These are phyloP conservation scores for Teleiodes luculella DNA, from an alignment of 2,888 invertebrate species.

Conservation along the genomic window DNA sequence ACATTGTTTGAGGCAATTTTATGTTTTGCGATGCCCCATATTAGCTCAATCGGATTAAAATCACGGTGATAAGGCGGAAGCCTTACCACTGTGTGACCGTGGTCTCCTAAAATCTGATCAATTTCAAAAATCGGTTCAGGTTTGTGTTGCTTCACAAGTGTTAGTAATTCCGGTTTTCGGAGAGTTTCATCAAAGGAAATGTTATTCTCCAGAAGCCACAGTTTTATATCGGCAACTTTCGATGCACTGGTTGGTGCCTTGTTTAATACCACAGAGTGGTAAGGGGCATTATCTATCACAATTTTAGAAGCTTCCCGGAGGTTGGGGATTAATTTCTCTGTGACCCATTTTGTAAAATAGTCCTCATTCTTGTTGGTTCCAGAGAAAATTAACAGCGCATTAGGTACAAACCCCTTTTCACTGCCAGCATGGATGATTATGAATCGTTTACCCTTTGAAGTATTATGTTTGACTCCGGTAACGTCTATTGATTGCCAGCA, in stretches of 20 bases:
- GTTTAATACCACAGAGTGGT: not conserved
- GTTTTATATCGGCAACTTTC: not conserved
- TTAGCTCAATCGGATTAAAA: slow-evolving; percentile 11
- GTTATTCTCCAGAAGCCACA: not conserved
- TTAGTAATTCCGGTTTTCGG: not conserved
- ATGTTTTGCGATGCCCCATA: slow-evolving; percentile 15
- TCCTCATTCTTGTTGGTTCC: slow-evolving; percentile 13
- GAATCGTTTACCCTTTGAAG: slow-evolving; percentile 16
- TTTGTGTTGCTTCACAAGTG: not conserved
- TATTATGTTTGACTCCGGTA: not conserved
- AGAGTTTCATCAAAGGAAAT: not conserved
- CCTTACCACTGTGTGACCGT: slow-evolving; percentile 15
- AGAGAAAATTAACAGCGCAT: slow-evolving; percentile 14
- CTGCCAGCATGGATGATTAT: slow-evolving; percentile 19
- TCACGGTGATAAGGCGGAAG: slow-evolving; percentile 15
- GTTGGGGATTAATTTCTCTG: slow-evolving; percentile 10
- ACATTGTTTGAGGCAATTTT: slow-evolving; percentile 10
- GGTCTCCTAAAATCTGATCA: not conserved
- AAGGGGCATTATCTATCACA: slow-evolving; percentile 11
- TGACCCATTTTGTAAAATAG: slow-evolving; percentile 14
- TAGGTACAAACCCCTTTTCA: slow-evolving; percentile 18
- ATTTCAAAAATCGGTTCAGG: not conserved
- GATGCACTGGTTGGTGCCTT: slow-evolving; percentile 2
- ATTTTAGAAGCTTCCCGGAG: not conserved
- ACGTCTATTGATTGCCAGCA: slow-evolving; percentile 26